Evolutionary conservation across 2,113 vertebrate genomes (phyloP), one percentile per base, ranked within the genome.

Genomic region (Sclerurus mexicanus): DNA sequence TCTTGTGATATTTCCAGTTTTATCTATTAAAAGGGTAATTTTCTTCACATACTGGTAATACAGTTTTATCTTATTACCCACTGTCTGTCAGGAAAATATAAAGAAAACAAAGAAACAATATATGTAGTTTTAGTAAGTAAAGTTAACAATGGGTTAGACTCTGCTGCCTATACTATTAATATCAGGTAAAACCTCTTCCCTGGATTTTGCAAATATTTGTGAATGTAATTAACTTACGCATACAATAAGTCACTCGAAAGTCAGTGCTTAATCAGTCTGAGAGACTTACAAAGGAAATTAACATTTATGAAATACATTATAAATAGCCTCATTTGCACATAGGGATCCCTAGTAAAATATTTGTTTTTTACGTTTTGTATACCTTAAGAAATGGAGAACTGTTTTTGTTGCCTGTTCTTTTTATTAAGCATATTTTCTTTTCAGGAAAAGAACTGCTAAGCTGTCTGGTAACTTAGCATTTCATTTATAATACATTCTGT

Each of bases 141-240:
- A 79, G 55, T 85, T 91, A 90, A 69, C 22, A 73, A 21, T 33
- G 35, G 42, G 85, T 67, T 83, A 69, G 85, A 88, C 95, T 63
- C 85, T 95, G 11, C n/a, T 73, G 50, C 55, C 50, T 87, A 76
- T 91, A 55, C 47, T 87, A 82, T 82, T 82, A 91, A 76, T 69
- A 91, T 58, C 30, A 87, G 50, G 71, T 62, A 90, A 87, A 94
- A 87, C 5, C 50, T 85, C 72, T 85, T 86, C 24, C 59, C 33
- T 40, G 53, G n/a, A 95, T 91, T 90, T 94, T 91, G 82, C 91
- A 96, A 94, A 96, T 93, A 96, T 95, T 94, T 95, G 95, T 89
- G 58, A 14, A 93, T 87, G 82, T 91, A 95, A 93, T 95, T 96
- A 94, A 91, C 80, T 95, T 95, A 96, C 95, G 81, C 89, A 59